Percentiles rank a stretch among this genome's conserved stretches.
Conservation (phyloP, 1,140 invertebrate genomes). For the Dendroctonus ponderosae region DNA sequence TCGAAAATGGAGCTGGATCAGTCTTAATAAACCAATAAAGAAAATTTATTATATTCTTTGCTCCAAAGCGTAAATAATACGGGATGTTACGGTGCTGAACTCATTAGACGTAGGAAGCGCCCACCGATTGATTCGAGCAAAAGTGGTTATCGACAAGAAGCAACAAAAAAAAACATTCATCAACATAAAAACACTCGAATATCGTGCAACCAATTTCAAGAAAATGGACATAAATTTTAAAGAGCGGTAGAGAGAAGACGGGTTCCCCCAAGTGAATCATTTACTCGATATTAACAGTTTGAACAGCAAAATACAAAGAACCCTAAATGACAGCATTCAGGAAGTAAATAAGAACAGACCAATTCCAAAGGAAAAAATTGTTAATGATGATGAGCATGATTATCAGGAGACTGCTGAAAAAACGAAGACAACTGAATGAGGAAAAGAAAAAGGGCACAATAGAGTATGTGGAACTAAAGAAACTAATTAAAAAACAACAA, state of each 20-base stretch:
- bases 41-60: background rate
- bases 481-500: too few relatives aligned
- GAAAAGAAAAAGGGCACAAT: too few relatives aligned
- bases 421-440: too few relatives aligned
- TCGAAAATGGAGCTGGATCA: background rate
- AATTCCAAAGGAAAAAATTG: too few relatives aligned
- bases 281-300: slow-evolving; percentile 3
- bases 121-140: slow-evolving; percentile 1
- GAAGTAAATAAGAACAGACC: background rate
- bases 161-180: background rate
- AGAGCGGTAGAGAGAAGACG: background rate
- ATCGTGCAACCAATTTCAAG: background rate
- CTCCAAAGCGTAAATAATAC: background rate
- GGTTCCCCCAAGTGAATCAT: background rate
- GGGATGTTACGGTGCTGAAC: background rate
- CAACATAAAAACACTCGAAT: slow-evolving; percentile 1
- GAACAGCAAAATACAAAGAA: background rate
- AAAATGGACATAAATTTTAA: background rate
- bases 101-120: background rate
- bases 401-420: too few relatives aligned
- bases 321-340: background rate
- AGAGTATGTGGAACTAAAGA: too few relatives aligned
- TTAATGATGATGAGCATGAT: too few relatives aligned
- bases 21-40: background rate
- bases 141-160: slow-evolving; percentile 1